Percentiles rank a stretch among this genome's conserved stretches.
These are phyloP conservation scores for Tetramorium bicarinatum DNA, from an alignment of 2,888 invertebrate species.

Conservation along the genomic window DNA sequence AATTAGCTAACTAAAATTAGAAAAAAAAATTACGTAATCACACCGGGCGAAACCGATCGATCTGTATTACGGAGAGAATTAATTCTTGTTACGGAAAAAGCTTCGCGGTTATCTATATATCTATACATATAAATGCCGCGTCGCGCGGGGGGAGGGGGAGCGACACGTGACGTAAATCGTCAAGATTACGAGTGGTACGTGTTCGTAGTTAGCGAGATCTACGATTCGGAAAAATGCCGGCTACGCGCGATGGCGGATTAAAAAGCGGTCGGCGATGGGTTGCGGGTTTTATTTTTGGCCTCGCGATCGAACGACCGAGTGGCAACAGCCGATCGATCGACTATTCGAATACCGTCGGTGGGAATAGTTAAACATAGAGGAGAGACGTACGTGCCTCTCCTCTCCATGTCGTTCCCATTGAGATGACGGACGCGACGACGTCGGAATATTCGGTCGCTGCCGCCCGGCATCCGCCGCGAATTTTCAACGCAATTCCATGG, in stretches of 20 bases:
- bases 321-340: conserved; percentile 71
- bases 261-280: conserved; percentile 62
- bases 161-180: conserved; percentile 24
- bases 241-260: conserved; percentile 59
- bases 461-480: conserved; percentile 16
- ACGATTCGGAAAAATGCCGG: conserved; percentile 17
- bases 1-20: conserved; percentile 19
- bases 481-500: conserved; percentile 24
- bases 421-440: conserved; percentile 21
- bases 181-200: background rate
- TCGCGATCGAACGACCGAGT: conserved; percentile 68
- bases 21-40: background rate
- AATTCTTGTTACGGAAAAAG: background rate
- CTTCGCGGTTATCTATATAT: background rate
- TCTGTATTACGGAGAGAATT: conserved; percentile 6
- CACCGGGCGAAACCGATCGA: background rate
- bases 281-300: conserved; percentile 73
- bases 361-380: conserved; percentile 40
- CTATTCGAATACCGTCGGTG: conserved; percentile 43
- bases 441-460: conserved; percentile 23
- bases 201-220: background rate
- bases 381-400: conserved; percentile 41
- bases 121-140: background rate
- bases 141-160: background rate
- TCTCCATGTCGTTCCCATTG: conserved; percentile 35